Base-by-base conservation (phyloP, 2,797 vertebrate genomes). In the Sarcoramphus papa region DNA sequence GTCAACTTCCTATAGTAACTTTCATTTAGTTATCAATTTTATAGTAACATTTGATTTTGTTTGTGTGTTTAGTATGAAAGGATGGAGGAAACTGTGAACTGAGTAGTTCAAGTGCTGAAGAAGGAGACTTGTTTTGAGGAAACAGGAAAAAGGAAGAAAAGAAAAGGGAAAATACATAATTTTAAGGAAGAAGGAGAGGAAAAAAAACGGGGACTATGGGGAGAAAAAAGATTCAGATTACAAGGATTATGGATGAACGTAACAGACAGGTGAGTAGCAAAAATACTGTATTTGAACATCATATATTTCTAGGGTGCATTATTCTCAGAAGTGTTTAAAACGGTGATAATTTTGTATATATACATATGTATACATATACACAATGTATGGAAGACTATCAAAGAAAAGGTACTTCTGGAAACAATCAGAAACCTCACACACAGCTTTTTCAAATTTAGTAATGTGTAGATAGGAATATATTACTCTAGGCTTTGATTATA, bases 191-290 rank as follows among this genome's bases (percentile, higher is more conserved):
- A 98, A 98, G 98, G 98, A 98, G 97, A 98, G 98, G 98, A 98
- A 98, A 98, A 73, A 98, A 99, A 98, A 99, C 98, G 98, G 99
- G 99, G 99, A 99, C 98, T 98, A 99, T 99, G 99, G 99, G 99
- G 99, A 99, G 99, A 98, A 99, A 99, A 99, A 99, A 99, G 99
- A 99, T 99, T 98, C 99, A 99, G 99, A 99, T 99, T 98, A 99
- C 99, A 96, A 98, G 99, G 99, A 99, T 99, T 98, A 99, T 99
- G 99, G 99, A 99, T 98, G 99, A 99, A 98, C 99, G 99, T 98
- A 99, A 37, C 37, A 37, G 37, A 98, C 99, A 99, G 99, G 99
- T 99, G 97, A 98, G 99, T 97, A 64, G 33, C 24, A 37, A 85
- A 54, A 27, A 63, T 33, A 54, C 60, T 20, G 18, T 48, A 27